These are phyloP conservation scores for chimpanzee (Pan troglodytes) DNA, from an alignment of 2,113 vertebrate species.

Conservation along the genomic window NHGRI_mPanTro3-v2.1_pri NC_072418.2:52204001-52204500, in stretches of 20 bases:
- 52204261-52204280: neutral
- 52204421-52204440: neutral
- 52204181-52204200: too few relatives aligned
- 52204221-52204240: neutral
- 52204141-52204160: too few relatives aligned
- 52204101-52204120: too few relatives aligned
- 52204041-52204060: too few relatives aligned
- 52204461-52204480: neutral
- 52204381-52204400: neutral
- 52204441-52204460: neutral
- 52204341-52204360: neutral
- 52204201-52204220: too few relatives aligned
- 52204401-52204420: neutral
- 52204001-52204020: too few relatives aligned
- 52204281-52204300: neutral
- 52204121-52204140: too few relatives aligned
- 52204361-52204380: too few relatives aligned
- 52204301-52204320: neutral
- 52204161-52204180: too few relatives aligned
- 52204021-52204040: too few relatives aligned
- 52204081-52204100: too few relatives aligned
- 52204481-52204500: neutral
- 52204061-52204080: rapidly evolving
- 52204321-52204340: neutral
- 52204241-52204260: neutral